Evolutionary conservation across 2,797 vertebrate genomes (phyloP).

Genomic region (Sebastes variabilis): DNA sequence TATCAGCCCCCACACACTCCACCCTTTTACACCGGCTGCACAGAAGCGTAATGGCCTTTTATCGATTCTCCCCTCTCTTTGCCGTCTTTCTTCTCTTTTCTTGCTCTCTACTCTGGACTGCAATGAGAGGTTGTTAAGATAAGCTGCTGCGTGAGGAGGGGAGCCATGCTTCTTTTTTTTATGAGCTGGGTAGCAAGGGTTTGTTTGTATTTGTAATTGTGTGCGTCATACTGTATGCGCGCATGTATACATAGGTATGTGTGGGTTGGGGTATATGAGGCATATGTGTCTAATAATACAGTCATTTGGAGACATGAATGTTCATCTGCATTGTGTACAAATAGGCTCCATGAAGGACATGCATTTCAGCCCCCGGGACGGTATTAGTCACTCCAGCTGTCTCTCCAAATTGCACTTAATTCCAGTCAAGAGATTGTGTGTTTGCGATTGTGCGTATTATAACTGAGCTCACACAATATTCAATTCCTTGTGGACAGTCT

Average conservation of each 20-base stretch:
- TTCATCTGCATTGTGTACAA: slow-evolving; percentile 45
- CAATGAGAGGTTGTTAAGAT: slow-evolving; percentile 69
- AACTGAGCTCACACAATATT: slow-evolving; percentile 15
- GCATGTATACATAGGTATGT: background rate
- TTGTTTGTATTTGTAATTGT: slow-evolving; percentile 6
- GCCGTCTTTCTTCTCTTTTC: slow-evolving; percentile 48
- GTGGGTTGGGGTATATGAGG: background rate
- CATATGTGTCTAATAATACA: slow-evolving; percentile 37
- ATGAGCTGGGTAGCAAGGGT: background rate
- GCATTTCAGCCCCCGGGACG: slow-evolving; percentile 29
- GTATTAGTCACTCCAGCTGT: slow-evolving; percentile 37
- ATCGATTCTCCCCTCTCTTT: slow-evolving; percentile 65
- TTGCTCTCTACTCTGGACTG: slow-evolving; percentile 44
- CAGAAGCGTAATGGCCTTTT: slow-evolving; percentile 73
- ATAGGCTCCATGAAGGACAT: slow-evolving; percentile 46
- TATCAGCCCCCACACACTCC: slow-evolving; percentile 64
- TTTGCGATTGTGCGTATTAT: background rate
- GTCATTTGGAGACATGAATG: slow-evolving; percentile 30
- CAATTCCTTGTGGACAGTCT: slow-evolving; percentile 1
- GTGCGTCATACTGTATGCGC: background rate
- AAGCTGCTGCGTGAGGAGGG: slow-evolving; percentile 42
- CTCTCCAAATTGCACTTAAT: slow-evolving; percentile 49
- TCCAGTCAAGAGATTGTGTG: slow-evolving; percentile 17
- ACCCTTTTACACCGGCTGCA: slow-evolving; percentile 45
- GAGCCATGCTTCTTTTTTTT: slow-evolving; percentile 20